Base-by-base conservation (phyloP, 2,888 invertebrate genomes). In the Halictus quadricinctus region DNA sequence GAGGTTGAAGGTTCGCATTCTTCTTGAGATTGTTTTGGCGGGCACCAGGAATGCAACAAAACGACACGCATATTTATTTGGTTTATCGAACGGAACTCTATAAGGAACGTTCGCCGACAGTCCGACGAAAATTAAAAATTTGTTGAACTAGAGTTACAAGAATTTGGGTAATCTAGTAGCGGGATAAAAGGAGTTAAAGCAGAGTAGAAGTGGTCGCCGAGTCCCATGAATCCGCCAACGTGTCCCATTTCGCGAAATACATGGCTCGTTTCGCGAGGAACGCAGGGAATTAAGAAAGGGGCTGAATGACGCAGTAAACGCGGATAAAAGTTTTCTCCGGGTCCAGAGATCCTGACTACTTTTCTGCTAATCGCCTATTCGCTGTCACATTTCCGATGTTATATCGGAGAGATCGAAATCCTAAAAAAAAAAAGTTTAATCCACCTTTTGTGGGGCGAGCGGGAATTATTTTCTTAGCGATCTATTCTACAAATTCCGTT, bases 301-400 rank as follows among this genome's bases (percentile, higher is more conserved):
- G 72, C 46, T 29, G 29, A 50, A 50, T 29, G 50, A 73, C 29
- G 72, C 36, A 50, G 46, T 50, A 50, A 73, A 73, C 46, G 18
- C 50, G 72, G 21, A 73, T 72, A 72, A 72, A 70, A n/a, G 48
- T 72, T 72, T 72, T 46, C 72, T 72, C 72, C 72, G 3, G 46
- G 72, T 48, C 15, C 46, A 15, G 72, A 13, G 46, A 18, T 13
- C 41, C 46, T 15, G n/a, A 15, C 72, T 72, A 72, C 72, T 72
- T 25, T 18, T 18, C 41, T n/a, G 41, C 13, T 70, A 70, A 70
- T 43, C 70, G 43, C 70, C 70, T n/a, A 70, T 70, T 43, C 43
- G n/a, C n/a, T 41, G 69, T 69, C 69, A 41, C 70, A 13, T 41
- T 70, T 43, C 12, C 43, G 70, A 15, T 70, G 41, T 43, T 70